Conservation (phyloP, 2,888 invertebrate genomes). For the Eudasyphora cyanicolor region DNA sequence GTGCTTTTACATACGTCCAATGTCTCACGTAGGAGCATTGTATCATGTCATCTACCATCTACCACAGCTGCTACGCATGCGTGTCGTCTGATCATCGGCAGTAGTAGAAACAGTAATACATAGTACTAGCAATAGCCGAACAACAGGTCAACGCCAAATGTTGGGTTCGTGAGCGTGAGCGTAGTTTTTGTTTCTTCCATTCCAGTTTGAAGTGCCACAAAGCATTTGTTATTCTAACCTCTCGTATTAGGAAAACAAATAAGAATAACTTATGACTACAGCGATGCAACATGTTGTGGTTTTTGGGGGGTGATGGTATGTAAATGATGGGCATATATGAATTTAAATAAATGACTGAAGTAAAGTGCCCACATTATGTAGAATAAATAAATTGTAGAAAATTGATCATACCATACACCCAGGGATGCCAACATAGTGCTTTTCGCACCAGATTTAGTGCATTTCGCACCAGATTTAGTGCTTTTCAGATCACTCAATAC, state of each 20-base stretch:
- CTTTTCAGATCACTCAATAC: too few species aligned
- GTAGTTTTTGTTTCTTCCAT: background rate
- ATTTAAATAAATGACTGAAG: too few species aligned
- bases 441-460: too few species aligned
- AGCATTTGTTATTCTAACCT: slow-evolving; percentile 34
- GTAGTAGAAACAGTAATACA: too few species aligned
- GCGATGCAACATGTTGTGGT: background rate
- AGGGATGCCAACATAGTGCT: too few species aligned
- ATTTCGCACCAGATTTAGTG: too few species aligned
- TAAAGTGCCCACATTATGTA: too few species aligned
- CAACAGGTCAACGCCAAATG: background rate
- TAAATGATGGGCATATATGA: slow-evolving; percentile 9
- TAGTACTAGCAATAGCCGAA: too few species aligned
- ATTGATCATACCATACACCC: too few species aligned
- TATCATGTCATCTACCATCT: background rate
- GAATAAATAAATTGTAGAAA: too few species aligned
- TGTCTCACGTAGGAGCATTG: background rate
- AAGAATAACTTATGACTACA: slow-evolving; percentile 4
- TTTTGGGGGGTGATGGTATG: background rate
- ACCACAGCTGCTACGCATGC: background rate
- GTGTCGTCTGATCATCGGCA: background rate
- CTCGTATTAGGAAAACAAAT: slow-evolving; percentile 17
- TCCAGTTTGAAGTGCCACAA: slow-evolving; percentile 31
- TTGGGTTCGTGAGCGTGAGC: background rate
- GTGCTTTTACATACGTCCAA: background rate